Percentiles rank a stretch among this genome's conserved stretches.
Conservation (phyloP, 2,888 invertebrate genomes). For the Pedicia rivosa region DNA sequence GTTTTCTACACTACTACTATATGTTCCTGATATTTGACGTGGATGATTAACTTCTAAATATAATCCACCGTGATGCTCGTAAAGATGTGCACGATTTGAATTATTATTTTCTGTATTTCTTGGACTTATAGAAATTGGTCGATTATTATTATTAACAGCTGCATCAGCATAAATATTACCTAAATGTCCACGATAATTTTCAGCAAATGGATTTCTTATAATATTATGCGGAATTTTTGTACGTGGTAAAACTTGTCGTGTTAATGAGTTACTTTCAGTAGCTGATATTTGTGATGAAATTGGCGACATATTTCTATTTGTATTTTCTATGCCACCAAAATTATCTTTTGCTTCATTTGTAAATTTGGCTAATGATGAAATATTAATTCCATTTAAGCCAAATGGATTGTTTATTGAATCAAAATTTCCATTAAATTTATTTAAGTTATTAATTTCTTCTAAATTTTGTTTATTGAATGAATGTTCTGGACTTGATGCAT, state of each 20-base stretch:
- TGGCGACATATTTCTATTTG: constrained; percentile 17
- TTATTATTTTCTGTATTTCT: constrained; percentile 32
- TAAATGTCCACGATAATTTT: constrained; percentile 10
- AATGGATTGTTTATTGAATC: constrained; percentile 17
- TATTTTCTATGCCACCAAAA: constrained; percentile 7
- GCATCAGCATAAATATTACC: constrained; percentile 7
- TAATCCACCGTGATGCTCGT: constrained; percentile 18
- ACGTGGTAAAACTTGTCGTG: constrained; percentile 17
- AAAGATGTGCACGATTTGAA: constrained; percentile 20
- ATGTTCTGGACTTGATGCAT: constrained; percentile 23
- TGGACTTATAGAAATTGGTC: constrained; percentile 20
- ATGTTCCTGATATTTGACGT: constrained; percentile 16
- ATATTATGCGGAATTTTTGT: constrained; percentile 15
- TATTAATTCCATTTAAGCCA: constrained; percentile 18
- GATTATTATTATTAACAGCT: not conserved
- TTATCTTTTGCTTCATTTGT: constrained; percentile 7
- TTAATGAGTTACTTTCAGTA: constrained; percentile 20
- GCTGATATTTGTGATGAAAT: constrained; percentile 18
- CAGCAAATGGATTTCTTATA: constrained; percentile 12
- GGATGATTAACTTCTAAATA: constrained; percentile 17
- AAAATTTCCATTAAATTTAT: constrained; percentile 14
- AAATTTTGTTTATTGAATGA: constrained; percentile 12
- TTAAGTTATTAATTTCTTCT: constrained; percentile 16
- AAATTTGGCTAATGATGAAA: constrained; percentile 15
- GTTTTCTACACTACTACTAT: constrained; percentile 15